Base-by-base conservation (phyloP, 2,888 invertebrate species). In the Amphipoea oculea region DNA sequence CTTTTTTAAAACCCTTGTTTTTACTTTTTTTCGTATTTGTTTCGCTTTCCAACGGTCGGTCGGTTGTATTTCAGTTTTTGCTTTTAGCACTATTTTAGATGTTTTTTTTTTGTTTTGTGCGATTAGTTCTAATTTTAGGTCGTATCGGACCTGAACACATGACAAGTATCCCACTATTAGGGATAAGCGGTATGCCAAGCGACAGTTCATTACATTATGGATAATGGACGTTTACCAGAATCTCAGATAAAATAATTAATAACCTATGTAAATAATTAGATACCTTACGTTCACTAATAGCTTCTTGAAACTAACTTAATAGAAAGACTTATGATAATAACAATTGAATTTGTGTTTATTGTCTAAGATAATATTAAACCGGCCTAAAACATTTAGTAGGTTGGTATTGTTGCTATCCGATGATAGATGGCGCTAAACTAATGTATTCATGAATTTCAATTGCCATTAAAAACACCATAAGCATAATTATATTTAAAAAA, bases 1-100 rank as follows among this genome's bases (percentile, higher is more conserved):
- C 89, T 93, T 94, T 94, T 93, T 88, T 83, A 86, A 92, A 95
- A 95, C 95, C 94, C 94, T 95, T 96, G 93, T 93, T 95, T 94
- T 94, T 92, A 92, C 91, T 91, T 93, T 94, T 94, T 94, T 94
- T 85, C 88, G 90, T 88, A 88, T 89, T 88, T 92, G 91, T 92
- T 93, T 92, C 90, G 93, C 90, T 92, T 82, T 87, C 91, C 94
- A 95, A 95, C 95, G 94, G 94, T 90, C 95, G 94, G 94, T 90
- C 82, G 72, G 73, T 83, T 85, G 73, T 82, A 51, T 66, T 76
- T 70, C 68, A 77, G 63, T 76, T 82, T 78, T 82, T 69, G 60
- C 79, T 76, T 86, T 70, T 51, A 73, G 48, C 66, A 69, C 67
- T 86, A 86, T 79, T 83, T 78, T 60, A 42, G 48, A 65, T 71